Conservation (phyloP, 2,113 vertebrate species). For the Phrynosoma blainvillii region DNA sequence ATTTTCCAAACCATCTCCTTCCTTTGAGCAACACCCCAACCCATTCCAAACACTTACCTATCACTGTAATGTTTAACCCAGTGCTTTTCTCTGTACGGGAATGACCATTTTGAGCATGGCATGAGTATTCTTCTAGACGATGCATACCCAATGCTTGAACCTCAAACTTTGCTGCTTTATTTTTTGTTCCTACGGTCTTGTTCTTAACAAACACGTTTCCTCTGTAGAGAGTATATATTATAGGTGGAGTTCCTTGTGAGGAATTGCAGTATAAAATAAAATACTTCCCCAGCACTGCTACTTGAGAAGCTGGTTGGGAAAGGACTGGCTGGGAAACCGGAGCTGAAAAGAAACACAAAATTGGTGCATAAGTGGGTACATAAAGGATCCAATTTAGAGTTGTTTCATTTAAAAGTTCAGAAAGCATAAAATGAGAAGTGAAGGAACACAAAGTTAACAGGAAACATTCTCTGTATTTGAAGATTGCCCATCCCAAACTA, state of each 20-base stretch:
- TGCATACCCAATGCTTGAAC: constrained; percentile 51
- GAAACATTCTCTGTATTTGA: neutral
- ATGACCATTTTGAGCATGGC: constrained; percentile 66
- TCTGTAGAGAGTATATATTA: constrained; percentile 67
- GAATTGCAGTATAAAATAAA: constrained; percentile 58
- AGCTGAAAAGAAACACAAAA: constrained; percentile 53
- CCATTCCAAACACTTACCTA: constrained; percentile 56
- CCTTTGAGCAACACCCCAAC: neutral
- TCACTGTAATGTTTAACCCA: constrained; percentile 68
- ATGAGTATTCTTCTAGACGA: constrained; percentile 57
- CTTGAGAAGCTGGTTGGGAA: constrained; percentile 49
- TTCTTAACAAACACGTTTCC: neutral
- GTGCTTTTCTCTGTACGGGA: constrained; percentile 54
- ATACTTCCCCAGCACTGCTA: constrained; percentile 58
- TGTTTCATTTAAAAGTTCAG: neutral
- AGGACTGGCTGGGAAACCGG: constrained; percentile 68
- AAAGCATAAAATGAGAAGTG: neutral
- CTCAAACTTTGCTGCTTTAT: constrained; percentile 47
- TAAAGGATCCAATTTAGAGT: neutral
- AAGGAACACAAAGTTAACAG: neutral
- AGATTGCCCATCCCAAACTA: neutral
- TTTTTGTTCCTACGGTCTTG: neutral
- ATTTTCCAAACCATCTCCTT: too few species aligned
- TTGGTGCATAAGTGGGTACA: neutral
- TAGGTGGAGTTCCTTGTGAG: constrained; percentile 64